Evolutionary conservation across 2,888 invertebrate species (phyloP).

Genomic region (Drosophila nigricruria): DNA sequence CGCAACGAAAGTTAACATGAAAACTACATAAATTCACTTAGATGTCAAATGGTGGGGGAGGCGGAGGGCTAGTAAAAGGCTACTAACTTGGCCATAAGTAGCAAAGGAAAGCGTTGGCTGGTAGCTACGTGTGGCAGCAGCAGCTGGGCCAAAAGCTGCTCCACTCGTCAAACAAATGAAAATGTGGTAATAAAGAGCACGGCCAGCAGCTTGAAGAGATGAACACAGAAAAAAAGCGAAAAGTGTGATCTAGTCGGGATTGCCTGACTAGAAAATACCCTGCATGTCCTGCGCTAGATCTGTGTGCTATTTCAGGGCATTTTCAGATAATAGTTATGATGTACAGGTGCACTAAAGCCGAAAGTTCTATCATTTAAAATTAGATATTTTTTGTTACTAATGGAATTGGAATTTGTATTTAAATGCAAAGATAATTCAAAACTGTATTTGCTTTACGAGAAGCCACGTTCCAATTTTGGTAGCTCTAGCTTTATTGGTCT

Average conservation of each 20-base stretch:
- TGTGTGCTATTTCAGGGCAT: accelerated
- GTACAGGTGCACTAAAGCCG: not conserved
- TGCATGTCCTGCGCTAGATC: too few relatives aligned
- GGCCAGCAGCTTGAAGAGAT: slow-evolving; percentile 28
- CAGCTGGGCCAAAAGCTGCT: slow-evolving; percentile 61
- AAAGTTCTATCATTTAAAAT: not conserved
- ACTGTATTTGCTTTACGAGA: not conserved
- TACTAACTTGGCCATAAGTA: slow-evolving; percentile 59
- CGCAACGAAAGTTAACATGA: slow-evolving; percentile 62
- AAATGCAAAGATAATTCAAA: not conserved
- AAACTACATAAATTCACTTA: slow-evolving; percentile 79
- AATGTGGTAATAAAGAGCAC: slow-evolving; percentile 63
- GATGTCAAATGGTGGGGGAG: slow-evolving; percentile 64
- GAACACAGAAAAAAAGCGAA: not conserved
- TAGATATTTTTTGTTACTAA: too few relatives aligned
- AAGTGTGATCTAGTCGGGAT: not conserved
- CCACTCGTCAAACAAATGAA: slow-evolving; percentile 54
- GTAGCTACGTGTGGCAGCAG: slow-evolving; percentile 24
- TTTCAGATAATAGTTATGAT: not conserved
- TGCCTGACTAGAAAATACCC: not conserved
- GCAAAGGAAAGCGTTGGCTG: slow-evolving; percentile 44
- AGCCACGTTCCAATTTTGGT: not conserved
- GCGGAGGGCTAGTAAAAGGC: slow-evolving; percentile 30
- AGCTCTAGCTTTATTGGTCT: not conserved
- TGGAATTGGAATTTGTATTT: not conserved